Base-by-base conservation (phyloP, 2,888 invertebrate genomes). In the Synergus japonicus region DNA sequence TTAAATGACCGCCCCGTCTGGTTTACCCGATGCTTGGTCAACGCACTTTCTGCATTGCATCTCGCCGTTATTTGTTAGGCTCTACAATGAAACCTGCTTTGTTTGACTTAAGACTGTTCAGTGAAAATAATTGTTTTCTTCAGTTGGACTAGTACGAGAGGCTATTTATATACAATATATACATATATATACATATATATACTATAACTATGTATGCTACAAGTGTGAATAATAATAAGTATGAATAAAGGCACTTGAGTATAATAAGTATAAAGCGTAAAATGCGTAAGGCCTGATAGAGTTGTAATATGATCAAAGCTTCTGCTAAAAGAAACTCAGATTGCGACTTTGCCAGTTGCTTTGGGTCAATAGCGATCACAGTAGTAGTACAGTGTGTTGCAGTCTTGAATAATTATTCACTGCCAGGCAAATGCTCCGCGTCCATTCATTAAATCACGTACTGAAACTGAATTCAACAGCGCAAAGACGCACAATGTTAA, bases 401-500 rank as follows among this genome's bases (percentile, higher is more conserved):
- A 78, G 22, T 76, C 76, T 78, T 69, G 69, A 81, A 81, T 80
- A 78, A 81, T 79, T 76, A 76, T 69, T 60, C 63, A 43, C 46
- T 58, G 76, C 63, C 76, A 77, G 54, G 76, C 65, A 78, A 82
- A 76, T 79, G 76, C 64, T 73, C 54, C 1, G 54, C 76, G 37
- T 77, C 76, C 86, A 82, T 85, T 85, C 84, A 85, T 86, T 84
- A 77, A 86, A 86, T 85, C 83, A 84, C 84, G 83, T 29, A 29
- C 84, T 81, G 29, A 29, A 29, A 29, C 49, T 49, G 29, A 37
- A 81, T 78, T 81, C 82, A 84, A 84, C 65, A 82, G 80, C 78
- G 43, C 29, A 29, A 78, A 58, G 63, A 58, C 46, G 43, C 9
- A 37, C 44, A 65, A 78, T 58, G 79, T 78, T 81, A 84, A 86